phyloP scores from a whole-genome alignment of 2,113 vertebrate genomes.

The Catharus fuscescens region DNA sequence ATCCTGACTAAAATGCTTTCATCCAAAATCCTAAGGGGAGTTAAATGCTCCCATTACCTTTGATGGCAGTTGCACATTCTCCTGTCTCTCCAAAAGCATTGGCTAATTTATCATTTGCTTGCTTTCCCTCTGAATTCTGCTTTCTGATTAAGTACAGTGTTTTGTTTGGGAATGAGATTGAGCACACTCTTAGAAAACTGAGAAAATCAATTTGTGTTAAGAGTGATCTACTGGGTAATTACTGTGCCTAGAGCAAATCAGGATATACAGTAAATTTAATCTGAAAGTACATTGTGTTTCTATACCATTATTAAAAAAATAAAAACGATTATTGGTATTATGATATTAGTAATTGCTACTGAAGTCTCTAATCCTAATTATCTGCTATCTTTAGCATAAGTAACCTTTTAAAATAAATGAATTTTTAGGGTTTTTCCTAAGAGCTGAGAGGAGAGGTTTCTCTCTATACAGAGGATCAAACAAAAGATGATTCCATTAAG shows the following conservation, averaged over 20 bases:
- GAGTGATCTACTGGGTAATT: constrained; percentile 21
- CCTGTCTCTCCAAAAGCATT: neutral
- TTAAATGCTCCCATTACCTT: neutral
- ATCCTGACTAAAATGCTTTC: neutral
- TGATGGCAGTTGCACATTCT: neutral
- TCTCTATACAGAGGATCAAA: neutral
- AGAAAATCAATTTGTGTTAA: constrained; percentile 38
- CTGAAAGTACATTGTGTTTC: neutral
- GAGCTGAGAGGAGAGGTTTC: neutral
- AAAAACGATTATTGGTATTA: neutral
- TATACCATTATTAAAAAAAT: neutral
- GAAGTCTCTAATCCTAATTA: neutral
- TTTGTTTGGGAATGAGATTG: constrained; percentile 12
- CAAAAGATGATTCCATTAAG: neutral
- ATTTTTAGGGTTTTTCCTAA: neutral
- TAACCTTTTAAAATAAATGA: neutral
- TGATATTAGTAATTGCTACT: neutral
- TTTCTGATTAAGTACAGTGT: neutral
- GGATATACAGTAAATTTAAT: constrained; percentile 3
- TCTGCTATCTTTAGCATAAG: neutral
- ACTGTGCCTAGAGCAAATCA: neutral
- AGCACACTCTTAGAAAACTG: constrained; percentile 4
- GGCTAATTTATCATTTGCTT: neutral
- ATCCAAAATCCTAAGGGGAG: neutral
- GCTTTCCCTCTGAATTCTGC: neutral